Percentiles rank a stretch among this genome's conserved stretches.
These are phyloP conservation scores for Melanotaenia boesemani DNA, from an alignment of 2,797 vertebrate genomes.

Conservation along the genomic window DNA sequence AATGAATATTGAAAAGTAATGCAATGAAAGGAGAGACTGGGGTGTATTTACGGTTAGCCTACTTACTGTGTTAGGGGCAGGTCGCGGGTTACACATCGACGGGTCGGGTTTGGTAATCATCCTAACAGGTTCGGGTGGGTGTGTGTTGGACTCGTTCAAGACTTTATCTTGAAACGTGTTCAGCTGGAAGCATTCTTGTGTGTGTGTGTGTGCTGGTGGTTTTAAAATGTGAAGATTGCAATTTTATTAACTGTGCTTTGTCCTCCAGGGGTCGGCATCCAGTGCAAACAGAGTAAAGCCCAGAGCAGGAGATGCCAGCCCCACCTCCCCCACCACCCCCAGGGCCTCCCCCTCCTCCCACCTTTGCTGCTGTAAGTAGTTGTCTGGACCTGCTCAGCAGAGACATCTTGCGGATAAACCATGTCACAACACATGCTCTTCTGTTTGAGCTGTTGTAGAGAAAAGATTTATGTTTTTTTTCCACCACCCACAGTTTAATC, in stretches of 20 bases:
- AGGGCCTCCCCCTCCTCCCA: conserved; percentile 88
- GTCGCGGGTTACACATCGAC: too few relatives aligned
- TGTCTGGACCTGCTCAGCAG: conserved; percentile 21
- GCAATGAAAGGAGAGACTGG: too few relatives aligned
- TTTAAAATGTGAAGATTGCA: too few relatives aligned
- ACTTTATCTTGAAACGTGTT: too few relatives aligned
- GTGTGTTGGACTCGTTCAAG: too few relatives aligned
- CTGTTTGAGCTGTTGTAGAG: not conserved
- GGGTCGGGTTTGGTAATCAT: too few relatives aligned
- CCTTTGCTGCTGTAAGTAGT: conserved; percentile 85
- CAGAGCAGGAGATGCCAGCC: conserved; percentile 87
- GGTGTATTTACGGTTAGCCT: too few relatives aligned
- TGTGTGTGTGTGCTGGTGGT: too few relatives aligned
- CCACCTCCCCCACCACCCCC: conserved; percentile 94
- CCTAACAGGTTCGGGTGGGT: too few relatives aligned
- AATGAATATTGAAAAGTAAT: too few relatives aligned
- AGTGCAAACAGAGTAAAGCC: conserved; percentile 56
- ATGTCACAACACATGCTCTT: not conserved
- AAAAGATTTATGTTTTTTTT: not conserved
- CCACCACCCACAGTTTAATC: not conserved
- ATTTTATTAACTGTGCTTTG: conserved; percentile 26
- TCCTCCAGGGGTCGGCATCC: conserved; percentile 59
- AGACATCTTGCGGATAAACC: conserved; percentile 48
- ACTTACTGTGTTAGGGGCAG: too few relatives aligned
- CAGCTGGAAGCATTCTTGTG: too few relatives aligned